Percentiles rank a stretch among this genome's conserved stretches.
These are phyloP conservation scores for Cacatua alba DNA, from an alignment of 2,113 vertebrate species.

Conservation along the genomic window DNA sequence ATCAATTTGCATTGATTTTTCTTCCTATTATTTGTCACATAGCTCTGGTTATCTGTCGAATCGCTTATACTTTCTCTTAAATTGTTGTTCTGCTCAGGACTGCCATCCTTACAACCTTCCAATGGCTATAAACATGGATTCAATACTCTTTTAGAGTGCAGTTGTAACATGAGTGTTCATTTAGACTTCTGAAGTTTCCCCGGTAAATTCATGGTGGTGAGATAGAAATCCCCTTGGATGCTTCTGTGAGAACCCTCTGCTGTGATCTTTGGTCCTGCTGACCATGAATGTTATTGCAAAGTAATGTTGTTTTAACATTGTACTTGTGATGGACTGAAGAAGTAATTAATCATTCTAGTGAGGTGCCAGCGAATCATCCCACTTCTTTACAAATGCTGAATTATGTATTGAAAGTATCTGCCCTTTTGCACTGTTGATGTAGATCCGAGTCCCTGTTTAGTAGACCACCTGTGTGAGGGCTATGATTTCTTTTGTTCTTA, in stretches of 20 bases:
- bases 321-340: neutral
- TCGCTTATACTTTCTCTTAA: neutral
- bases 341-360: neutral
- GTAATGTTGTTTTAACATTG: neutral
- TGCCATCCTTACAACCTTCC: neutral
- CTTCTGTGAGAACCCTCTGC: neutral
- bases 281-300: neutral
- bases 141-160: neutral
- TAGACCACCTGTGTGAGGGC: neutral
- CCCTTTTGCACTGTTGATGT: neutral
- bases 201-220: fast-evolving
- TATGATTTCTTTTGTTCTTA: neutral
- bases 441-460: neutral
- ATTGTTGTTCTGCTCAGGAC: neutral
- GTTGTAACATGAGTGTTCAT: neutral
- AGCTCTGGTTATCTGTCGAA: neutral
- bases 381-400: neutral
- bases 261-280: neutral
- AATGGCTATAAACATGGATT: neutral
- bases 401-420: neutral
- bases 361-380: neutral
- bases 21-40: neutral
- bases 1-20: neutral
- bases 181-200: neutral
- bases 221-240: neutral